These are phyloP conservation scores for Conistra vaccinii DNA, from an alignment of 2,888 invertebrate species.

Conservation along the genomic window DNA sequence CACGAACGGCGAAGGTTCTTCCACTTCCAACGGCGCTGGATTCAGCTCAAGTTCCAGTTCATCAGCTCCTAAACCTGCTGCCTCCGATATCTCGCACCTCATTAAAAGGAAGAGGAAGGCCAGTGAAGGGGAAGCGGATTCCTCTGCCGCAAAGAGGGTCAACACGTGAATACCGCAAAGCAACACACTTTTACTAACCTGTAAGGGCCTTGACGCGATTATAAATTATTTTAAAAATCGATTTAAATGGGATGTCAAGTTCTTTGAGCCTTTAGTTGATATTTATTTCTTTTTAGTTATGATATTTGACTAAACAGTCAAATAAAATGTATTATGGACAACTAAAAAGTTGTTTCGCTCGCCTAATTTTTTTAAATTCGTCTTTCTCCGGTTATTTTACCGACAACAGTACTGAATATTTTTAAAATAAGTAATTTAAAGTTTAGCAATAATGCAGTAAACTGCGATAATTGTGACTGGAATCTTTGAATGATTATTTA, in stretches of 20 bases:
- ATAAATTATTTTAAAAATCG: constrained; percentile 31
- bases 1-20: constrained; percentile 77
- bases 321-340: too few species aligned
- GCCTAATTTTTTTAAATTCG: neutral
- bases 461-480: neutral
- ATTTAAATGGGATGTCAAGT: constrained; percentile 10
- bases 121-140: constrained; percentile 91
- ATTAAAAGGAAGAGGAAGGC: constrained; percentile 94
- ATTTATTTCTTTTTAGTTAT: neutral
- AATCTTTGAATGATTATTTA: neutral
- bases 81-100: constrained; percentile 95
- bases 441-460: neutral
- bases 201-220: constrained; percentile 55
- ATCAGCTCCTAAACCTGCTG: constrained; percentile 91
- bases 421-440: neutral
- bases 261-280: constrained; percentile 52
- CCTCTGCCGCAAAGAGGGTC: constrained; percentile 91
- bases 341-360: neutral
- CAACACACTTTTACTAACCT: constrained; percentile 38
- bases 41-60: constrained; percentile 73
- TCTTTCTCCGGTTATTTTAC: neutral
- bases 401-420: neutral
- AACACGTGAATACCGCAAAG: constrained; percentile 77
- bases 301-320: neutral
- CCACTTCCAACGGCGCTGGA: constrained; percentile 67